Conservation (phyloP, 2,888 invertebrate species). For the Biston betularia region DNA sequence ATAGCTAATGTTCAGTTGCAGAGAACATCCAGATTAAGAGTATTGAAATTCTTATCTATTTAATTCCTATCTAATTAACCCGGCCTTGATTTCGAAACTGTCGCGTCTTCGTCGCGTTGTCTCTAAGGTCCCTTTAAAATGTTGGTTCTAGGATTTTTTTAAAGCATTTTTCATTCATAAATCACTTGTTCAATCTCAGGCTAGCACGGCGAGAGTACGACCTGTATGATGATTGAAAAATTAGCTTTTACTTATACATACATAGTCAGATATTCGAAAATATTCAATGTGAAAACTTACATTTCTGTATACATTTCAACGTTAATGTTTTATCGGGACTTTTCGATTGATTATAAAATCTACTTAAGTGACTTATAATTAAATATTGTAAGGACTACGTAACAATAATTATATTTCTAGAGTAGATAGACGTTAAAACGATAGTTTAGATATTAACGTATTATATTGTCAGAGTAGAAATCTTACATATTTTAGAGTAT, state of each 20-base stretch:
- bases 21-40: too few species aligned
- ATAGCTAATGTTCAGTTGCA: too few species aligned
- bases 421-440: conserved; percentile 77
- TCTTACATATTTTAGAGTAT: conserved; percentile 58
- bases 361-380: conserved; percentile 35
- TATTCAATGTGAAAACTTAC: not conserved
- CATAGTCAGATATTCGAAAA: not conserved
- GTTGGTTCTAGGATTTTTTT: too few species aligned
- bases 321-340: not conserved
- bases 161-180: too few species aligned
- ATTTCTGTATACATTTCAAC: not conserved
- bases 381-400: conserved; percentile 38
- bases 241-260: too few species aligned
- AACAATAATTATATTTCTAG: conserved; percentile 40
- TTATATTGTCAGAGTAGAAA: conserved; percentile 68
- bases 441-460: conserved; percentile 61
- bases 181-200: too few species aligned
- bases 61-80: too few species aligned
- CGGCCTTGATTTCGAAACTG: too few species aligned
- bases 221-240: not conserved
- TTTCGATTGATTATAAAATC: not conserved
- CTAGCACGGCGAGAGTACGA: too few species aligned
- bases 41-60: too few species aligned
- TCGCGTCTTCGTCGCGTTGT: too few species aligned
- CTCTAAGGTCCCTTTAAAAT: too few species aligned